phyloP scores from a whole-genome alignment of 1,140 invertebrate genomes.

The Drosophila athabasca region DNA sequence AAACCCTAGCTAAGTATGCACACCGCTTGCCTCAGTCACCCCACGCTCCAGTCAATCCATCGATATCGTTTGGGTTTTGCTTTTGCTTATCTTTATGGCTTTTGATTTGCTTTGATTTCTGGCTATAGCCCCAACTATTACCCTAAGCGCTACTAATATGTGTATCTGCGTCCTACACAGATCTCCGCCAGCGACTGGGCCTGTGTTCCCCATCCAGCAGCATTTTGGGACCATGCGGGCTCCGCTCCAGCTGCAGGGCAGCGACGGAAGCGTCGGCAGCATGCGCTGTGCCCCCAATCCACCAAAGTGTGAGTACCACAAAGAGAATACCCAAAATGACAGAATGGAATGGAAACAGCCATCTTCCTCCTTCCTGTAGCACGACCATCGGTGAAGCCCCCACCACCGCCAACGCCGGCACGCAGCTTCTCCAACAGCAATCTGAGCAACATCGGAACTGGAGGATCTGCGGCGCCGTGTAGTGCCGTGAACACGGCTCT shows the following conservation, averaged over 20 bases:
- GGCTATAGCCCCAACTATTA: too few species aligned
- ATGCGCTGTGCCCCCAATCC: conserved; percentile 73
- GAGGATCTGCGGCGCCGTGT: conserved; percentile 29
- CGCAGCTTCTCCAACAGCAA: conserved; percentile 83
- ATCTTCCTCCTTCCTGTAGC: conserved; percentile 17
- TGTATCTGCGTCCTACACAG: conserved; percentile 27
- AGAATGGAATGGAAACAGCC: too few species aligned
- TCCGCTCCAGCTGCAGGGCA: conserved; percentile 59
- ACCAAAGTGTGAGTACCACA: conserved; percentile 67
- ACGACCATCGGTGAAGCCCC: conserved; percentile 80
- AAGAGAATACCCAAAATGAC: too few species aligned
- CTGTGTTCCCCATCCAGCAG: conserved; percentile 74
- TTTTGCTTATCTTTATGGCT: conserved; percentile 16
- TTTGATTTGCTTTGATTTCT: neutral
- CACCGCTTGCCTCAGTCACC: conserved; percentile 15
- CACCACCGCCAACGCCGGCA: conserved; percentile 80
- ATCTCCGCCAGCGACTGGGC: conserved; percentile 77
- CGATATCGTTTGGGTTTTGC: conserved; percentile 21
- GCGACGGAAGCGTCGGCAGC: conserved; percentile 60
- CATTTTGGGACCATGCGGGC: conserved; percentile 79
- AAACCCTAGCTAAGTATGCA: conserved; percentile 17
- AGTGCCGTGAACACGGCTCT: conserved; percentile 70
- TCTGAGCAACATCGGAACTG: conserved; percentile 54
- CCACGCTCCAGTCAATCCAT: conserved; percentile 24
- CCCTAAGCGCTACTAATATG: neutral